A percentile compares a stretch with the other conserved stretches of the same genome.
phyloP scores from a whole-genome alignment of 2,797 vertebrate genomes.

The Leucoraja ocellata region DNA sequence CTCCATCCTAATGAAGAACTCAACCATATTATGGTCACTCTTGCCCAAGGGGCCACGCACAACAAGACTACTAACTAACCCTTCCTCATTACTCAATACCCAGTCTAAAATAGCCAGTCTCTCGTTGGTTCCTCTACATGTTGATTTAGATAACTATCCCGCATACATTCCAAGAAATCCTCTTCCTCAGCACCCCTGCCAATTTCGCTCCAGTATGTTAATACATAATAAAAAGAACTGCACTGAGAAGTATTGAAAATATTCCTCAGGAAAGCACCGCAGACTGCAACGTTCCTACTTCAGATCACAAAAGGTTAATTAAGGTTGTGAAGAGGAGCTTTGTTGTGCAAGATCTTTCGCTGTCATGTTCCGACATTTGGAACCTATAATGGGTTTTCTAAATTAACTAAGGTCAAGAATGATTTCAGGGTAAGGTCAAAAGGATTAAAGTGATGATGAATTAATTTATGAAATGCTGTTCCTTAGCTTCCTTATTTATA shows the following conservation, averaged over 20 bases:
- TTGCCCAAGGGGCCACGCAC: too few species aligned
- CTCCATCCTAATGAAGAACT: too few species aligned
- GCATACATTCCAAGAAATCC: too few species aligned
- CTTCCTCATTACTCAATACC: too few species aligned
- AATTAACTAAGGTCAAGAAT: constrained; percentile 33
- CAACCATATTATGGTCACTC: too few species aligned
- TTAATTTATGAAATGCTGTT: constrained; percentile 25
- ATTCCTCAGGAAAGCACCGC: not conserved
- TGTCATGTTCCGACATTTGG: not conserved
- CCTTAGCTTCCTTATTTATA: constrained; percentile 12
- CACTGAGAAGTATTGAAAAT: not conserved
- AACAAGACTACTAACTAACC: too few species aligned
- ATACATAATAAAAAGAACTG: not conserved
- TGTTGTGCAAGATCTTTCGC: not conserved
- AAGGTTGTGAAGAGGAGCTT: not conserved
- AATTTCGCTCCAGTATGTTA: not conserved
- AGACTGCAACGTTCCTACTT: not conserved
- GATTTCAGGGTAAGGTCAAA: constrained; percentile 24
- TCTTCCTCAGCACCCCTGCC: too few species aligned
- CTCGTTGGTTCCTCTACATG: too few species aligned
- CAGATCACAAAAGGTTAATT: constrained; percentile 4
- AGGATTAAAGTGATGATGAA: constrained; percentile 28
- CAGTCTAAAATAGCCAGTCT: too few species aligned
- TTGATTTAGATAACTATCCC: too few species aligned
- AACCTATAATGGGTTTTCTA: not conserved